These are phyloP conservation scores for Zele albiditarsus DNA, from an alignment of 2,888 invertebrate species.

Conservation along the genomic window DNA sequence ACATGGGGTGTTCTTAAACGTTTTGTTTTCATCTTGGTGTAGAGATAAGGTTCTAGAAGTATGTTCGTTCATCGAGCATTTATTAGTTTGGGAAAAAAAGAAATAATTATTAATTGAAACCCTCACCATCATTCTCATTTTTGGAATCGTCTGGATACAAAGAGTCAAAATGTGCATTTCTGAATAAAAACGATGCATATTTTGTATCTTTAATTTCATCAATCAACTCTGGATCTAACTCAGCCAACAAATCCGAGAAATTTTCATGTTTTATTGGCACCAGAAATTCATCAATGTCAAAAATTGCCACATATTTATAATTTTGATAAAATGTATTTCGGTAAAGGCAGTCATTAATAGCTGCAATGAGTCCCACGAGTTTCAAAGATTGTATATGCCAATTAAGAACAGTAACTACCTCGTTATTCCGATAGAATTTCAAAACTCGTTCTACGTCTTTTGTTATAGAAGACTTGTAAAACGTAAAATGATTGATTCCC, in stretches of 20 bases:
- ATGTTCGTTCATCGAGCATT: not conserved
- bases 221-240: slow-evolving; percentile 45
- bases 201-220: slow-evolving; percentile 55
- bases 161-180: slow-evolving; percentile 74
- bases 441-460: slow-evolving; percentile 68
- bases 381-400: slow-evolving; percentile 71
- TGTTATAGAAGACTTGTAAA: slow-evolving; percentile 72
- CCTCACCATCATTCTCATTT: slow-evolving; percentile 50
- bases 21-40: slow-evolving; percentile 70
- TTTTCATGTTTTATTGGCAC: slow-evolving; percentile 57
- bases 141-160: slow-evolving; percentile 72
- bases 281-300: slow-evolving; percentile 66
- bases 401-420: slow-evolving; percentile 68
- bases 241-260: slow-evolving; percentile 54
- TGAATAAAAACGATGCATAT: slow-evolving; percentile 72
- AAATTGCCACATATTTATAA: slow-evolving; percentile 56
- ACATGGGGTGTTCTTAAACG: slow-evolving; percentile 65
- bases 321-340: slow-evolving; percentile 64
- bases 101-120: not conserved
- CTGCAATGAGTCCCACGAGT: slow-evolving; percentile 65
- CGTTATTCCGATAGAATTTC: slow-evolving; percentile 64
- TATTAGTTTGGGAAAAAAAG: not conserved
- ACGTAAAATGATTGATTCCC: slow-evolving; percentile 73
- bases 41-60: slow-evolving; percentile 64
- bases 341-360: slow-evolving; percentile 65